Conservation (phyloP, 2,888 invertebrate genomes). For the Morinoia aosen region DNA sequence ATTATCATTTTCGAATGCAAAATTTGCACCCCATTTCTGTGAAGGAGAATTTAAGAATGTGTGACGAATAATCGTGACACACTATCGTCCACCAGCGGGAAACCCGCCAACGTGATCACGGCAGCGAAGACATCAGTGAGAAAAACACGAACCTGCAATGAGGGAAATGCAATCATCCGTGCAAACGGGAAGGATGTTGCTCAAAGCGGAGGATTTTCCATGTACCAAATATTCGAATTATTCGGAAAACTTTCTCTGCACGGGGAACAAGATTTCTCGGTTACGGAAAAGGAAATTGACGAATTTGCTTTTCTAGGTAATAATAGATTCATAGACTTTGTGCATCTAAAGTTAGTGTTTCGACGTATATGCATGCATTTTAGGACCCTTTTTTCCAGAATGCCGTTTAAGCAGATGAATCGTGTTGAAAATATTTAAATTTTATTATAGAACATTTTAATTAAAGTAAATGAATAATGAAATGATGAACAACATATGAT, state of each 20-base stretch:
- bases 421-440: background rate
- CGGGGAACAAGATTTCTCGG: background rate
- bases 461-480: no score
- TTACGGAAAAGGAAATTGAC: slow-evolving; percentile 19
- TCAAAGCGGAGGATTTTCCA: slow-evolving; percentile 22
- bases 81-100: background rate
- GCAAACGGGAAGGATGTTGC: slow-evolving; percentile 52
- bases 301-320: background rate
- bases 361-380: background rate
- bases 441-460: background rate
- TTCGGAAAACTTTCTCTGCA: slow-evolving; percentile 35
- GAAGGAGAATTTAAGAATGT: background rate
- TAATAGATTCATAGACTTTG: background rate
- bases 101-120: background rate
- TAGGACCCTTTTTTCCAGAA: background rate
- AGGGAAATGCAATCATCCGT: slow-evolving; percentile 47
- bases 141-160: background rate
- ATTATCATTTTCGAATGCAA: background rate
- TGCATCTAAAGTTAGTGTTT: background rate
- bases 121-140: background rate
- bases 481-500: no score
- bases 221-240: background rate
- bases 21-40: background rate
- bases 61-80: background rate
- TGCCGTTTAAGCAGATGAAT: background rate